Evolutionary conservation across 2,888 invertebrate species (phyloP).

Genomic region (Drosophila diplacantha): DNA sequence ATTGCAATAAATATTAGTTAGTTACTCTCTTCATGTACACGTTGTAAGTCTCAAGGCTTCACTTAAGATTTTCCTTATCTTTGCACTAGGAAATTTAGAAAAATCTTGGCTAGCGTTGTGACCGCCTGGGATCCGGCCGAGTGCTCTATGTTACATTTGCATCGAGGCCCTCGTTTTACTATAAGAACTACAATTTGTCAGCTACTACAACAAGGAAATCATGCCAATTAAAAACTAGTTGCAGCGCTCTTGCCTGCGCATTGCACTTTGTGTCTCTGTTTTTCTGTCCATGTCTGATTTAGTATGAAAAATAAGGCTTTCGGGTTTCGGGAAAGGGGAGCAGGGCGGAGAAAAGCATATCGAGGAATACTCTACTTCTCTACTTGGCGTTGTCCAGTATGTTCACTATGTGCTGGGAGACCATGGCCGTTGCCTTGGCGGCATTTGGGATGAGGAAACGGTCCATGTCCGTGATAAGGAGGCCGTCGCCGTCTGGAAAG

Average conservation of each 20-base stretch:
- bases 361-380: conserved; percentile 9
- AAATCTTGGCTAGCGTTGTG: conserved; percentile 18
- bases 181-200: conserved; percentile 42
- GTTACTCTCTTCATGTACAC: conserved; percentile 55
- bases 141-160: conserved; percentile 36
- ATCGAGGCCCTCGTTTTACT: conserved; percentile 28
- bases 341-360: conserved; percentile 23
- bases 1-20: conserved; percentile 66
- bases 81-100: conserved; percentile 54
- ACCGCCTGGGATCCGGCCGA: conserved; percentile 10
- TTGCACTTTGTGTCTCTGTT: conserved; percentile 47
- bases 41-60: conserved; percentile 68
- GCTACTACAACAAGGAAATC: conserved; percentile 53
- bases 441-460: conserved; percentile 95
- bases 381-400: conserved; percentile 77
- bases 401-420: conserved; percentile 91
- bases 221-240: conserved; percentile 54
- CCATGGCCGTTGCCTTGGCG: conserved; percentile 90
- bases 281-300: conserved; percentile 24
- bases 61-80: conserved; percentile 35
- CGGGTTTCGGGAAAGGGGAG: conserved; percentile 2
- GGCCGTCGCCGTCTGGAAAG: conserved; percentile 86
- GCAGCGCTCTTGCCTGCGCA: conserved; percentile 29
- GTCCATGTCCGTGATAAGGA: conserved; percentile 93
- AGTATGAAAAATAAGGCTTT: conserved; percentile 26